Base-by-base conservation (phyloP, 2,113 vertebrate genomes). In the Leptodactylus fuscus region DNA sequence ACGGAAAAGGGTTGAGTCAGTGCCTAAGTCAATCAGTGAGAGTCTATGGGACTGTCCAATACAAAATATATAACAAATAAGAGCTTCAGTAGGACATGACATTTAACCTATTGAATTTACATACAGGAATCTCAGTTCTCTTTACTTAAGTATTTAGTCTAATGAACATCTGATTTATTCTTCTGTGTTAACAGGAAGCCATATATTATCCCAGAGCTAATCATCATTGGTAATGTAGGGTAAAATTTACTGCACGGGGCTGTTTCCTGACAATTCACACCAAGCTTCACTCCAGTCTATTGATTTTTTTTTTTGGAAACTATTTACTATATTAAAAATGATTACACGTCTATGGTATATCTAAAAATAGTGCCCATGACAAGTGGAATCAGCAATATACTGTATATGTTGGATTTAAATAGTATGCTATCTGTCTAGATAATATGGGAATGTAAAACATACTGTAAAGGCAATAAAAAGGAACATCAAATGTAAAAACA, bases 121-220 rank as follows among this genome's bases (percentile, higher is more conserved):
- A 84, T 76, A 76, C 48, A 76, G 24, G 71, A 71, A 65, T 49
- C 46, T 76, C 11, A 2, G 24, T 44, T 49, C 29, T 67, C 2
- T 60, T 12, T 80, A 20, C 5, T 16, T 24, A 24, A 38, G 51
- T 74, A 83, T 83, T 83, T 83, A 60, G 32, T 41, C 36, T 74
- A 75, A 83, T 58, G 69, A 74, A 74, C 34, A 58, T n/a, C 53
- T 84, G 73, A 77, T 85, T 85, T 77, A 85, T 85, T 44, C 24
- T 13, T 49, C 36, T 29, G 36, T 65, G 49, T 46, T 62, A 58
- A 46, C 36, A 34, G n/a, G n/a, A n/a, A n/a, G 36, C 38, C 20
- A 44, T 29, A 36, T 51, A 83, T 74, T 58, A 83, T 75, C 36
- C n/a, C 70, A 41, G 48, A 46, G 34, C 24, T 27, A 44, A 75